Evolutionary conservation across 2,113 vertebrate genomes (phyloP).

Genomic region (Sylvilagus bachmani): DNA sequence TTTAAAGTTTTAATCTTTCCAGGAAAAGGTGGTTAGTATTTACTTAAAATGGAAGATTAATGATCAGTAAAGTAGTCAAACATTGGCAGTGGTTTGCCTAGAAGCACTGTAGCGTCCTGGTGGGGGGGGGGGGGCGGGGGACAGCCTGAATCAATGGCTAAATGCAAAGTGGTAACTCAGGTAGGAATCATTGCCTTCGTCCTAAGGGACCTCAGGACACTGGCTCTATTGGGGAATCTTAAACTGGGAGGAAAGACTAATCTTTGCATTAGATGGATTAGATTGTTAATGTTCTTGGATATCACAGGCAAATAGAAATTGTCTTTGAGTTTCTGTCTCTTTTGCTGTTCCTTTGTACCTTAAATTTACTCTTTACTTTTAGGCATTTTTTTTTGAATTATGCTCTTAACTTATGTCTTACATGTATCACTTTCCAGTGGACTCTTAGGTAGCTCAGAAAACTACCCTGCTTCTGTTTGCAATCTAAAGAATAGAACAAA

Average conservation of each 20-base stretch:
- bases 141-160: not conserved
- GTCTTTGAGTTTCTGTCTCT: not conserved
- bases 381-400: not conserved
- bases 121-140: not conserved
- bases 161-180: not conserved
- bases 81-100: not conserved
- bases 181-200: not conserved
- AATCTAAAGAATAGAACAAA: not conserved
- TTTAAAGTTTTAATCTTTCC: conserved; percentile 44
- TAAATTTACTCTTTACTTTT: not conserved
- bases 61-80: conserved; percentile 38
- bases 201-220: not conserved
- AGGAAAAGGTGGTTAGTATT: conserved; percentile 48
- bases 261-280: not conserved
- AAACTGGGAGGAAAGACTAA: not conserved
- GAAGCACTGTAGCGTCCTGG: not conserved
- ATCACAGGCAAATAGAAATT: not conserved
- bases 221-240: not conserved
- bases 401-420: not conserved
- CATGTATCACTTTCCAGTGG: not conserved
- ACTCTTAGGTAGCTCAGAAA: not conserved
- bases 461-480: not conserved
- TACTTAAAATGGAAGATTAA: conserved; percentile 52
- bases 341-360: not conserved
- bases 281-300: not conserved